Conservation (phyloP, 2,888 invertebrate species). For the Drosophila subsilvestris region DNA sequence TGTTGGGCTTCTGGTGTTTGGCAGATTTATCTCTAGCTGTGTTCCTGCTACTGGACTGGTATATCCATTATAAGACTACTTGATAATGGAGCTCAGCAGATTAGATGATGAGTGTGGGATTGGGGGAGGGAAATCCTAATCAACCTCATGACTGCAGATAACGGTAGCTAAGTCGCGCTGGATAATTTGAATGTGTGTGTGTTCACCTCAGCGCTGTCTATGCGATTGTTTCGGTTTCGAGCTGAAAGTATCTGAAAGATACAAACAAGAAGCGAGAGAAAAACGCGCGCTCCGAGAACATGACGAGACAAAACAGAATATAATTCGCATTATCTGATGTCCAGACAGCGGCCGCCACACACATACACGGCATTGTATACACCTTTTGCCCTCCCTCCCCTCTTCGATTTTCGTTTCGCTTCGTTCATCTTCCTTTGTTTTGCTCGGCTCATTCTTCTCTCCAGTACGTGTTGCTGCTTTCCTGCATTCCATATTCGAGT, state of each 20-base stretch:
- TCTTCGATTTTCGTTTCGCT: slow-evolving; percentile 26
- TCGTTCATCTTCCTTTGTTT: slow-evolving; percentile 57
- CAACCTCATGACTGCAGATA: slow-evolving; percentile 29
- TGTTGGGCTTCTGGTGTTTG: neutral
- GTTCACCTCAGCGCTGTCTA: slow-evolving; percentile 37
- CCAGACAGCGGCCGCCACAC: slow-evolving; percentile 30
- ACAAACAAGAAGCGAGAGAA: slow-evolving; percentile 24
- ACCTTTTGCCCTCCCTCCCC: slow-evolving; percentile 22
- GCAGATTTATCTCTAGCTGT: neutral
- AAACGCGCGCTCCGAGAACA: slow-evolving; percentile 35
- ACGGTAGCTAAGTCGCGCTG: slow-evolving; percentile 13
- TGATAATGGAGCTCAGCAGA: neutral
- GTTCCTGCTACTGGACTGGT: neutral
- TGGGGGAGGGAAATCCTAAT: slow-evolving; percentile 1
- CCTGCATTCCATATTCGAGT: slow-evolving; percentile 17
- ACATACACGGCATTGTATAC: slow-evolving; percentile 1
- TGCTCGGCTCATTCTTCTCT: slow-evolving; percentile 56
- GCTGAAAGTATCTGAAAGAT: slow-evolving; percentile 42
- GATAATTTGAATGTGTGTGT: slow-evolving; percentile 10
- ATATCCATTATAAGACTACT: neutral
- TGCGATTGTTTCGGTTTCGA: slow-evolving; percentile 31
- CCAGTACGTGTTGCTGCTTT: too few relatives aligned
- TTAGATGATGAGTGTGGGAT: neutral
- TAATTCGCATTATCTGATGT: slow-evolving; percentile 47
- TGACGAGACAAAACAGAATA: slow-evolving; percentile 44